A percentile compares a stretch with the other conserved stretches of the same genome.
Evolutionary conservation across 2,888 invertebrate species (phyloP).

Genomic region (Drosophila sordidapex): DNA sequence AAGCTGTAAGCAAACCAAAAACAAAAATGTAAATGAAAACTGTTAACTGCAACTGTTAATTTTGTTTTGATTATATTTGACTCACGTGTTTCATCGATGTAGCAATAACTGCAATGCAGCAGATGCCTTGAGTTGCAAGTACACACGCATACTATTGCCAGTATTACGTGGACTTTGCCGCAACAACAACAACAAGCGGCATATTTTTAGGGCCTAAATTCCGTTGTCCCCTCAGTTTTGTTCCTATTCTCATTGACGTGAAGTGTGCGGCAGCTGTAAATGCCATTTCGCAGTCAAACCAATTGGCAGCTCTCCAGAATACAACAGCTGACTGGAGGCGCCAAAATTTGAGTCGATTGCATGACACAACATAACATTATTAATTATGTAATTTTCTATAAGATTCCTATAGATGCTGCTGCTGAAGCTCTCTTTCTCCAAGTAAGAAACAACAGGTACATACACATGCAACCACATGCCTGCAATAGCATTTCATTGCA

Average conservation of each 20-base stretch:
- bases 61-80: slow-evolving; percentile 6
- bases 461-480: not conserved
- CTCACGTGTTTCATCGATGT: slow-evolving; percentile 53
- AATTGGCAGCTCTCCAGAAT: slow-evolving; percentile 16
- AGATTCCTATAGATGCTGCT: too few relatives aligned
- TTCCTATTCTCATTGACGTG: slow-evolving; percentile 33
- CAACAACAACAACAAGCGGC: slow-evolving; percentile 46
- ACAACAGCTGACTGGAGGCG: slow-evolving; percentile 11
- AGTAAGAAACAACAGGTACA: too few relatives aligned
- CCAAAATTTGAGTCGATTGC: slow-evolving; percentile 1
- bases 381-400: too few relatives aligned
- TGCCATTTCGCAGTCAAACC: slow-evolving; percentile 1
- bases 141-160: slow-evolving; percentile 37
- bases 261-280: slow-evolving; percentile 23
- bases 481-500: not conserved
- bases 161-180: slow-evolving; percentile 32
- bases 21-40: slow-evolving; percentile 4
- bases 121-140: slow-evolving; percentile 49
- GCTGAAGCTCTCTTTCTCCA: not conserved
- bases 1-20: slow-evolving; percentile 1
- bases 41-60: slow-evolving; percentile 15
- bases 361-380: too few relatives aligned
- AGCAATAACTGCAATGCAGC: slow-evolving; percentile 59
- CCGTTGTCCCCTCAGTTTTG: slow-evolving; percentile 35
- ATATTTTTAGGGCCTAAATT: slow-evolving; percentile 23